phyloP scores from a whole-genome alignment of 1,140 invertebrate species.

The Drosophila repleta region DNA sequence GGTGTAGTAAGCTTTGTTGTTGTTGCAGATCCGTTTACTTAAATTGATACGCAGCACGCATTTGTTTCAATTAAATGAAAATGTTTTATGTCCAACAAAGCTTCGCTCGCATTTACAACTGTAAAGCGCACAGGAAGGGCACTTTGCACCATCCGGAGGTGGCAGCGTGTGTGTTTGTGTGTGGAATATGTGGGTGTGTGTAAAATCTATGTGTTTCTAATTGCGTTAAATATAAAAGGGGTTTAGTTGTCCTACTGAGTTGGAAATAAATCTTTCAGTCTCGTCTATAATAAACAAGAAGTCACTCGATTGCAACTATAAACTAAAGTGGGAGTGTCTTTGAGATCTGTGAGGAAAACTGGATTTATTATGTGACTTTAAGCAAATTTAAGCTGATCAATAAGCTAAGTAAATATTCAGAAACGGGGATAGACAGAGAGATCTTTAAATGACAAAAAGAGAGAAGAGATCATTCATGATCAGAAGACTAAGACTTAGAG shows the following conservation, averaged over 20 bases:
- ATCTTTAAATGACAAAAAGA: no score
- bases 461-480: no score
- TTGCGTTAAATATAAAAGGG: conserved; percentile 17
- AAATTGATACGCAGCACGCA: conserved; percentile 81
- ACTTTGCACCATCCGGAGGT: conserved; percentile 27
- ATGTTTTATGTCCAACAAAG: conserved; percentile 59
- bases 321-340: no score
- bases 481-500: no score
- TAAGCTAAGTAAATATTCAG: no score
- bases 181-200: neutral
- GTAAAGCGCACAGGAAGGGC: conserved; percentile 50
- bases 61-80: conserved; percentile 82
- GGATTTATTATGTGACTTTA: no score
- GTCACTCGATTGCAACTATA: no score
- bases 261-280: neutral
- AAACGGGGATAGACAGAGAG: no score
- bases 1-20: conserved; percentile 18
- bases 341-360: no score
- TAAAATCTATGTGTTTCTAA: conserved; percentile 35
- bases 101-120: conserved; percentile 39
- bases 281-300: neutral
- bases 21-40: conserved; percentile 42
- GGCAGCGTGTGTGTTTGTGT: conserved; percentile 8
- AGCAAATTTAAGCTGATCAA: no score
- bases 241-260: neutral